Evolutionary conservation across 2,113 vertebrate genomes (phyloP).

Genomic region (Anhinga anhinga): DNA sequence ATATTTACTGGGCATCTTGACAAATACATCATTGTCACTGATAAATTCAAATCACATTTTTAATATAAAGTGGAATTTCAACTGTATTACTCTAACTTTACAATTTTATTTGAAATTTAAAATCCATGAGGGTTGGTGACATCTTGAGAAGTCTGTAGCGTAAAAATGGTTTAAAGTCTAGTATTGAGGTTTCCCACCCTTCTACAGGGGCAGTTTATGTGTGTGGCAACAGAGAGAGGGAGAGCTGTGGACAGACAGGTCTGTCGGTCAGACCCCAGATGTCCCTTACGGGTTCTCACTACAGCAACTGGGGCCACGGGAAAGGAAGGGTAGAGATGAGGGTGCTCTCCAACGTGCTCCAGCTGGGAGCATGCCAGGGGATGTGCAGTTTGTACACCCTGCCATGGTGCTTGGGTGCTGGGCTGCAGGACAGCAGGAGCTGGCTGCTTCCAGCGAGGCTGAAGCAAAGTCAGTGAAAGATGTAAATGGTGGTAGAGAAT

Average conservation of each 20-base stretch:
- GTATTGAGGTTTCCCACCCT: neutral
- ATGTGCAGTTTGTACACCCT: neutral
- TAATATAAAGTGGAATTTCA: neutral
- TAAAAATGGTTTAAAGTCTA: neutral
- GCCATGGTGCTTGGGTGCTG: fast-evolving
- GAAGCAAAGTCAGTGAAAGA: neutral
- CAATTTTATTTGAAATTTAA: neutral
- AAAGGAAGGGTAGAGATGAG: too few species aligned
- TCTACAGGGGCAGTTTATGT: neutral
- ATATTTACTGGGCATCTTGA: neutral
- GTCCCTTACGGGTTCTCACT: neutral
- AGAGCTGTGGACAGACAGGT: neutral
- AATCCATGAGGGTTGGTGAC: neutral
- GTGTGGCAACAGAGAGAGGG: too few species aligned
- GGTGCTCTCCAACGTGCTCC: neutral
- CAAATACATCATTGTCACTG: neutral
- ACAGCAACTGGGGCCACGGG: fast-evolving
- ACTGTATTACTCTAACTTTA: neutral
- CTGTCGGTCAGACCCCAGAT: fast-evolving
- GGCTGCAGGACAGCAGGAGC: neutral
- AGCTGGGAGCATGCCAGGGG: neutral
- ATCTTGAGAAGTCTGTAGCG: neutral
- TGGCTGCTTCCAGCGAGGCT: neutral
- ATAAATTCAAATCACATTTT: neutral
- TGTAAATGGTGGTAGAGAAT: neutral